phyloP scores from a whole-genome alignment of 2,797 vertebrate genomes.

The Ctenosaura bakeri region DNA sequence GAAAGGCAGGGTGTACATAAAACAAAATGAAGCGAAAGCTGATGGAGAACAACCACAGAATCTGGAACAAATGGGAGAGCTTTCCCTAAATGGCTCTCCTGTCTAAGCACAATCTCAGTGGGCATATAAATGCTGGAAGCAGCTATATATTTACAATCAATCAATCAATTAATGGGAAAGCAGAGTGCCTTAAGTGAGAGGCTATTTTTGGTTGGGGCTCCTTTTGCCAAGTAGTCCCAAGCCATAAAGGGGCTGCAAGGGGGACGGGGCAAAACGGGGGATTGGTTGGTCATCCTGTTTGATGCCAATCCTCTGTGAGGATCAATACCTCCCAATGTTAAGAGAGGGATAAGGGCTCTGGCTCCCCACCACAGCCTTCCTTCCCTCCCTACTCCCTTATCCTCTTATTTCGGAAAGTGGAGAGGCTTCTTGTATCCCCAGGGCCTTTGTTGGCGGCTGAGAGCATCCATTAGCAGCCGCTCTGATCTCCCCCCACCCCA shows the following conservation, averaged over 20 bases:
- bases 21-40: neutral
- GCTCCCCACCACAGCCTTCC: neutral
- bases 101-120: neutral
- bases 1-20: too few species aligned
- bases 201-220: neutral
- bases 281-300: neutral
- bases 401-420: slow-evolving; percentile 27
- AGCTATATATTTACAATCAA: neutral
- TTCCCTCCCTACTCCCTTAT: neutral
- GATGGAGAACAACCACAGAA: neutral
- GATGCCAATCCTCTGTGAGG: neutral
- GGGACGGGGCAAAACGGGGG: too few species aligned
- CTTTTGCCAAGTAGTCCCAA: slow-evolving; percentile 19
- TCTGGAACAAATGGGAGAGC: neutral
- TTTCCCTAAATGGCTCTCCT: neutral
- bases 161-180: neutral
- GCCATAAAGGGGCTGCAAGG: neutral
- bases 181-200: neutral
- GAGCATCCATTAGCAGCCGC: slow-evolving; percentile 44
- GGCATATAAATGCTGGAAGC: neutral
- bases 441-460: slow-evolving; percentile 33
- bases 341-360: neutral
- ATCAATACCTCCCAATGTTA: neutral
- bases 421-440: slow-evolving; percentile 41
- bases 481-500: neutral